Percentiles rank a stretch among this genome's conserved stretches.
These are phyloP conservation scores for Lasiurus cinereus DNA, from an alignment of 2,113 vertebrate species.

Conservation along the genomic window DNA sequence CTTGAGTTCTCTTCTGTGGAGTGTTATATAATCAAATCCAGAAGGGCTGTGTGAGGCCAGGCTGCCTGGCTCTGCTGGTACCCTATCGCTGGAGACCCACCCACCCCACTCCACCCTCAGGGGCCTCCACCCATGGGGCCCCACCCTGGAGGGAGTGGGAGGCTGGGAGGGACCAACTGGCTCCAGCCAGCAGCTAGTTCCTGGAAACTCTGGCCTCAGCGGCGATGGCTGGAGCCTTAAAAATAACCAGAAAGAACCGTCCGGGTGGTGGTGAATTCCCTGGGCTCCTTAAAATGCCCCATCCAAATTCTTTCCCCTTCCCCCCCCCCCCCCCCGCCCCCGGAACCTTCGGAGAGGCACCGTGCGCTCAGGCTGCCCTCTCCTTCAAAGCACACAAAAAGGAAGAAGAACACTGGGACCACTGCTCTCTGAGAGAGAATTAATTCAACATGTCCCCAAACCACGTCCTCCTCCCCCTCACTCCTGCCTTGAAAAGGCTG, in stretches of 20 bases:
- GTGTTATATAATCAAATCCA: conserved; percentile 81
- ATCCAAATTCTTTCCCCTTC: no score
- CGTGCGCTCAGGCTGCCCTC: background rate
- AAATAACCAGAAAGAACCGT: conserved; percentile 61
- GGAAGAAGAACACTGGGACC: background rate
- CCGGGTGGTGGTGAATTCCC: background rate
- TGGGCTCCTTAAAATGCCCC: background rate
- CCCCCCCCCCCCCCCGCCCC: background rate
- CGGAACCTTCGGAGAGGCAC: background rate
- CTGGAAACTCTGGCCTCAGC: conserved; percentile 80
- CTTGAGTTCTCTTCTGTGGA: background rate
- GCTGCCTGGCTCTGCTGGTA: conserved; percentile 2
- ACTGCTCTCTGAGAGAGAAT: background rate
- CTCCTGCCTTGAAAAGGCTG: background rate
- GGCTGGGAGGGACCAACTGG: conserved; percentile 71
- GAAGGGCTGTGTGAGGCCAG: conserved; percentile 74
- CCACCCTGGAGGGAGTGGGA: conserved; percentile 78
- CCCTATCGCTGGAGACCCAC: conserved; percentile 74
- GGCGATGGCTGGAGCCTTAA: conserved; percentile 69
- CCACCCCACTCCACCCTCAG: conserved; percentile 75
- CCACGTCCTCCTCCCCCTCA: background rate
- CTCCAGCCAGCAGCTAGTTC: conserved; percentile 73
- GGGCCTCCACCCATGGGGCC: conserved; percentile 78
- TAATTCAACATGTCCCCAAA: background rate
- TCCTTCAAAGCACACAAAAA: conserved; percentile 20